Percentiles rank a stretch among this genome's conserved stretches.
Conservation (phyloP, 1,140 invertebrate species). For the Rhagoletis zephyria region DNA sequence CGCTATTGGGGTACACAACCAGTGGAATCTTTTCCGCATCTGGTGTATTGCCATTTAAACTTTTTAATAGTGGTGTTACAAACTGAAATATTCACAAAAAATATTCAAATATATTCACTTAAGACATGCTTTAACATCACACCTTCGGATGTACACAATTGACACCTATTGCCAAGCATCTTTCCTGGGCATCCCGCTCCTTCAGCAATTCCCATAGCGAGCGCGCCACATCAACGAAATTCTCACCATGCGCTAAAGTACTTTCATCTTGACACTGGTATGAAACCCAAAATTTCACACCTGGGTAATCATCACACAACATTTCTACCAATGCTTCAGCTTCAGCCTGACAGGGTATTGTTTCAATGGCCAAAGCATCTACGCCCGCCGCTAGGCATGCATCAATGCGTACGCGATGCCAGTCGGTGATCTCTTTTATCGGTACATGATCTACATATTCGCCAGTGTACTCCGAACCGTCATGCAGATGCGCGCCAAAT, state of each 20-base stretch:
- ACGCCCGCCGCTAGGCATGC: constrained; percentile 85
- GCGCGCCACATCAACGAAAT: constrained; percentile 76
- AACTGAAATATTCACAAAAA: constrained; percentile 55
- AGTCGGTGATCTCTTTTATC: constrained; percentile 81
- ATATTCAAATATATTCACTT: too few species aligned
- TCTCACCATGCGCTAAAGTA: constrained; percentile 84
- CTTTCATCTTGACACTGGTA: constrained; percentile 77
- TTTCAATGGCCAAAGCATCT: constrained; percentile 90
- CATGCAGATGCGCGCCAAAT: constrained; percentile 88
- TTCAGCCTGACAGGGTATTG: constrained; percentile 88
- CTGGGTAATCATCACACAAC: constrained; percentile 83
- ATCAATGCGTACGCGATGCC: constrained; percentile 87
- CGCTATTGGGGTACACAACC: constrained; percentile 84
- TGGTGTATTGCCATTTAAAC: constrained; percentile 70
- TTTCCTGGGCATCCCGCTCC: constrained; percentile 76
- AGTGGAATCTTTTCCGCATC: constrained; percentile 73
- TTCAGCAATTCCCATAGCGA: constrained; percentile 77
- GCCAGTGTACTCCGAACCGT: constrained; percentile 92
- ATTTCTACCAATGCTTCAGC: constrained; percentile 86
- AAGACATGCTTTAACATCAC: constrained; percentile 51
- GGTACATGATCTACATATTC: constrained; percentile 83
- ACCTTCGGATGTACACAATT: constrained; percentile 84
- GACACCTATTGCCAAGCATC: constrained; percentile 87
- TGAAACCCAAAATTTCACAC: constrained; percentile 84
- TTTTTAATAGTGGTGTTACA: constrained; percentile 76